Evolutionary conservation across 1,140 invertebrate genomes (phyloP).

Genomic region (Laodelphax striatellus): DNA sequence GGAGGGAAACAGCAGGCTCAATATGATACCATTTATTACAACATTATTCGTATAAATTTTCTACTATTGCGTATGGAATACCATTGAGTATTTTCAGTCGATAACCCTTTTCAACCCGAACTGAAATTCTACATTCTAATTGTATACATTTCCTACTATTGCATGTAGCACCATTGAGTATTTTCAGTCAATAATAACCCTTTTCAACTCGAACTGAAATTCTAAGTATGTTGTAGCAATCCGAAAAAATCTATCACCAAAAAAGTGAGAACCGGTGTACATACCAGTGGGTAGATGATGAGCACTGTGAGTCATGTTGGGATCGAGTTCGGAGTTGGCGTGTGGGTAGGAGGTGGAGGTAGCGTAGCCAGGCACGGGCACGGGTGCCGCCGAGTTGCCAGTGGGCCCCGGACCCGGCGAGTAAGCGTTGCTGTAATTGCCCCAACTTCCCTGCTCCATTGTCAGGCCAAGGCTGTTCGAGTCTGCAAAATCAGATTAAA

Average conservation of each 20-base stretch:
- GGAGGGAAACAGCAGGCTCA: no score
- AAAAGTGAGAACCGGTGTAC: neutral
- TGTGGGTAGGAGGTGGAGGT: slow-evolving; percentile 31
- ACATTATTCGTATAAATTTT: no score
- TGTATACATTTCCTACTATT: no score
- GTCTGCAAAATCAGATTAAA: slow-evolving; percentile 28
- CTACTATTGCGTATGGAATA: no score
- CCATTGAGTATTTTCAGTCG: no score
- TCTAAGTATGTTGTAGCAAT: no score
- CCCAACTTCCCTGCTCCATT: slow-evolving; percentile 25
- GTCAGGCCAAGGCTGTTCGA: slow-evolving; percentile 25
- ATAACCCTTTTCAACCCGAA: no score
- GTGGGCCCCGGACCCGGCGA: slow-evolving; percentile 12
- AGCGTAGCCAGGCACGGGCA: slow-evolving; percentile 19
- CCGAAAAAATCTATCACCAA: neutral
- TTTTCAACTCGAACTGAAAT: no score
- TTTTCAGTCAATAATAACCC: no score
- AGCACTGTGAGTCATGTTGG: neutral
- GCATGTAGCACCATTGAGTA: no score
- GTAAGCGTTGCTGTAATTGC: slow-evolving; percentile 13
- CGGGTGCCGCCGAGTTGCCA: slow-evolving; percentile 4
- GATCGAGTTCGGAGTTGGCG: neutral
- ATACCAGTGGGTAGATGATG: neutral
- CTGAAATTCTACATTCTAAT: no score
- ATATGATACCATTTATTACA: no score